These are phyloP conservation scores for Xylocopa sonorina DNA, from an alignment of 1,140 invertebrate genomes.

Conservation along the genomic window DNA sequence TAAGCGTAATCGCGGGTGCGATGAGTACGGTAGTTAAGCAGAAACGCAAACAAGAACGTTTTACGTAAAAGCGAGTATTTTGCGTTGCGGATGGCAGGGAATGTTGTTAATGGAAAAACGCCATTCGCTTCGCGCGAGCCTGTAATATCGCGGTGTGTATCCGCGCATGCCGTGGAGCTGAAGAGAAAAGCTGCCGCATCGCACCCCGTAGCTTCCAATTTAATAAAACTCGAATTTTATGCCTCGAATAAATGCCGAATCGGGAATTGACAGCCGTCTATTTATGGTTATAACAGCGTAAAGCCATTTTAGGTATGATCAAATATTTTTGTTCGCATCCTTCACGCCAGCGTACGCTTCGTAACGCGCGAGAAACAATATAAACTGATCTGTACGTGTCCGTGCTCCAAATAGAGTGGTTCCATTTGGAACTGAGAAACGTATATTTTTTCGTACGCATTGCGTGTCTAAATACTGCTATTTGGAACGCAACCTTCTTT, in stretches of 20 bases:
- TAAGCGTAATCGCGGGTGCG: not conserved
- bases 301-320: not conserved
- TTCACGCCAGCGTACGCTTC: not conserved
- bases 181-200: not conserved
- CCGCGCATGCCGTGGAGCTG: not conserved
- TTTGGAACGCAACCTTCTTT: too few species aligned
- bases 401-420: not conserved
- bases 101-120: constrained; percentile 41
- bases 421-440: too few species aligned
- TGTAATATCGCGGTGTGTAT: constrained; percentile 19
- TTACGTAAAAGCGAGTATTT: not conserved
- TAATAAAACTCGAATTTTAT: constrained; percentile 40
- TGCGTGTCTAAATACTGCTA: too few species aligned
- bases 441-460: too few species aligned
- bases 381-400: not conserved
- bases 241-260: constrained; percentile 3
- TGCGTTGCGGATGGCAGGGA: not conserved
- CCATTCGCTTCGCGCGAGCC: constrained; percentile 10
- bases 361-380: not conserved
- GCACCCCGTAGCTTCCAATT: constrained; percentile 1
- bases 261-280: not conserved
- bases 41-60: constrained; percentile 7
- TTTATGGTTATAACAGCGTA: constrained; percentile 17
- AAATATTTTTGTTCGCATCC: not conserved
- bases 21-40: too few species aligned